phyloP scores from a whole-genome alignment of 1,140 invertebrate species.

The Paraescarpia echinospica region DNA sequence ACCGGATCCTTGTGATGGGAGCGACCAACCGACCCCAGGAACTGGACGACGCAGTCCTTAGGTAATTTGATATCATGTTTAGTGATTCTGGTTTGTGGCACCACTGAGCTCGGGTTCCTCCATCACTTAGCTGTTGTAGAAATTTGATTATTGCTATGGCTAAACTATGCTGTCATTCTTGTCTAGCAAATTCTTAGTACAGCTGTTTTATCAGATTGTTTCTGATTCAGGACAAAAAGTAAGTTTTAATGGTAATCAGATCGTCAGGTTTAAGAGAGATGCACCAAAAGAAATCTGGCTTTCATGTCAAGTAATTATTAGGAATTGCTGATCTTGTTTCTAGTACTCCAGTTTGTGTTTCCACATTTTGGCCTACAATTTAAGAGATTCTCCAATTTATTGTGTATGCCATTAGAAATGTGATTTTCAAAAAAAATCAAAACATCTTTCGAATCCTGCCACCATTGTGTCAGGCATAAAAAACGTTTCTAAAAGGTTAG shows the following conservation, averaged over 20 bases:
- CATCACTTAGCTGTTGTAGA: too few relatives aligned
- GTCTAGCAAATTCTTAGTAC: neutral
- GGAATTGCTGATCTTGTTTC: too few relatives aligned
- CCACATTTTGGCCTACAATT: neutral
- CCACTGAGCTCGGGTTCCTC: too few relatives aligned
- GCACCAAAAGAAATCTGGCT: neutral
- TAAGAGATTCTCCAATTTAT: neutral
- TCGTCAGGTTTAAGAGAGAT: neutral
- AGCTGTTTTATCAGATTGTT: too few relatives aligned
- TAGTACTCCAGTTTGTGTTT: neutral
- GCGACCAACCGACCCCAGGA: slow-evolving; percentile 93
- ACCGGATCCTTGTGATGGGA: slow-evolving; percentile 92
- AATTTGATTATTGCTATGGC: too few relatives aligned
- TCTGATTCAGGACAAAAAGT: too few relatives aligned
- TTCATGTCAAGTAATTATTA: neutral
- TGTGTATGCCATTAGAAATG: neutral
- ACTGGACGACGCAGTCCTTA: slow-evolving; percentile 86
- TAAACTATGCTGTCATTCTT: neutral
- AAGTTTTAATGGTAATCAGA: neutral
- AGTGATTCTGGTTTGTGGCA: too few relatives aligned
- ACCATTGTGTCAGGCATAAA: neutral
- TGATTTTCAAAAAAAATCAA: neutral
- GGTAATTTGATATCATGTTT: too few relatives aligned
- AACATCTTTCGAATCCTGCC: neutral
- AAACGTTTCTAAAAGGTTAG: too few relatives aligned